Base-by-base conservation (phyloP, 2,888 invertebrate species). In the Hylaea fasciaria region DNA sequence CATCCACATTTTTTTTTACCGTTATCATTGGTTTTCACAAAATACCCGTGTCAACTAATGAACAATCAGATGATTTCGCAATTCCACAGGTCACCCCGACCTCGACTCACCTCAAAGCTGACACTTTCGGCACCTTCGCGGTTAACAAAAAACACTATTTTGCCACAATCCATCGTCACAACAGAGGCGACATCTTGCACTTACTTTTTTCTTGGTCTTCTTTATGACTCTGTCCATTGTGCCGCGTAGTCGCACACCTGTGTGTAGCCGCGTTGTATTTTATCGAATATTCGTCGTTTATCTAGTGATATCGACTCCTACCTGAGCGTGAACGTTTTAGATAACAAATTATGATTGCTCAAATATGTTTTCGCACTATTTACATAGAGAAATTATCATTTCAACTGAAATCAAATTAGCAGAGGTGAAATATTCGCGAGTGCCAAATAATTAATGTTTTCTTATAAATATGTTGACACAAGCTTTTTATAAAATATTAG, bases 201-300 rank as follows among this genome's bases (percentile, higher is more conserved):
- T 64, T 55, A 68, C 68, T 47, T 64, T 64, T 28, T 60, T 62
- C 32, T 51, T 62, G 28, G 29, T 47, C 47, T 35, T 64, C 48
- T 45, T 64, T 16, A 57, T 13, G 12, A 62, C 3, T 45, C 49
- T 60, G 47, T 2, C 41, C 61, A 63, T 67, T 13, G 5, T 55
- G n/a, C 54, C 11, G 0, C 12, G 40, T 13, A 39, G 35, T 5
- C 43, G 14, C 40, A 8, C 13, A 52, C 40, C n/a, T 39, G 32
- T 8, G 9, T 28, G 28, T 44, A 37, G 22, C 48, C 14, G 44
- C 2, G n/a, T n/a, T 29, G 37, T 48, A 13, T 47, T 52, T 52
- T 57, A 44, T 51, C 52, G 13, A 13, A 10, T 17, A 35, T 16
- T 44, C 7, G 35, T n/a, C 8, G 12, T 14, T 51, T 65, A 64